Percentiles rank a stretch among this genome's conserved stretches.
These are phyloP conservation scores for Xiphorhynchus erythropygius DNA, from an alignment of 2,797 vertebrate genomes.

Conservation along the genomic window DNA sequence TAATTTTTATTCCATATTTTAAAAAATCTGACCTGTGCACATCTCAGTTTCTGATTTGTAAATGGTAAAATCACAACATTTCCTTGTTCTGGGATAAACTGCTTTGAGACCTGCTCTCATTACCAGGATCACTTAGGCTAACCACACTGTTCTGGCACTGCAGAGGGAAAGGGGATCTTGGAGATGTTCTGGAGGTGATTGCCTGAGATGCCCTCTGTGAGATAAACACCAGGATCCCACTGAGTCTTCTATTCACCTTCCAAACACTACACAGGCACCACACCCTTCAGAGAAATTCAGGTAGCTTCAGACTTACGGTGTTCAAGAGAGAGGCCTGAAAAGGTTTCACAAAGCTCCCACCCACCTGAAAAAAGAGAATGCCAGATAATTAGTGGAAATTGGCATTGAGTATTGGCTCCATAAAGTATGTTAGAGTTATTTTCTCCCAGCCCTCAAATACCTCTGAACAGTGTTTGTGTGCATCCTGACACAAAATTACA, in stretches of 20 bases:
- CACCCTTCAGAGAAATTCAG: constrained; percentile 42
- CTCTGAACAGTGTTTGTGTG: constrained; percentile 1
- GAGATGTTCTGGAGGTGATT: neutral
- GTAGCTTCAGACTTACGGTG: constrained; percentile 12
- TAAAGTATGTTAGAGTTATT: neutral
- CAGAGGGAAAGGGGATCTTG: neutral
- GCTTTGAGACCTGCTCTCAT: neutral
- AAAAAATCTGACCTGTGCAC: neutral
- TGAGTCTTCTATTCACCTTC: constrained; percentile 34
- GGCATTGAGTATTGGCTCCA: constrained; percentile 33
- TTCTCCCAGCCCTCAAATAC: neutral
- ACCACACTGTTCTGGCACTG: neutral
- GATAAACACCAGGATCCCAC: constrained; percentile 37
- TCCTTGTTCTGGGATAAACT: neutral
- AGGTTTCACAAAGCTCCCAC: constrained; percentile 51
- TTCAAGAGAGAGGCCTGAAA: constrained; percentile 36
- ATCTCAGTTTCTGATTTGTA: neutral
- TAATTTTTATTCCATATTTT: neutral
- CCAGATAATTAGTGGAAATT: constrained; percentile 69
- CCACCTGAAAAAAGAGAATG: constrained; percentile 57
- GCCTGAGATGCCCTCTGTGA: constrained; percentile 48
- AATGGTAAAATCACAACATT: neutral
- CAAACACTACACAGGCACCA: constrained; percentile 20
- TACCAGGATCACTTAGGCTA: neutral
- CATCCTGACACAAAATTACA: constrained; percentile 27